A percentile compares a stretch with the other conserved stretches of the same genome.
phyloP scores from a whole-genome alignment of 1,140 invertebrate genomes.

The Drosophila truncata region DNA sequence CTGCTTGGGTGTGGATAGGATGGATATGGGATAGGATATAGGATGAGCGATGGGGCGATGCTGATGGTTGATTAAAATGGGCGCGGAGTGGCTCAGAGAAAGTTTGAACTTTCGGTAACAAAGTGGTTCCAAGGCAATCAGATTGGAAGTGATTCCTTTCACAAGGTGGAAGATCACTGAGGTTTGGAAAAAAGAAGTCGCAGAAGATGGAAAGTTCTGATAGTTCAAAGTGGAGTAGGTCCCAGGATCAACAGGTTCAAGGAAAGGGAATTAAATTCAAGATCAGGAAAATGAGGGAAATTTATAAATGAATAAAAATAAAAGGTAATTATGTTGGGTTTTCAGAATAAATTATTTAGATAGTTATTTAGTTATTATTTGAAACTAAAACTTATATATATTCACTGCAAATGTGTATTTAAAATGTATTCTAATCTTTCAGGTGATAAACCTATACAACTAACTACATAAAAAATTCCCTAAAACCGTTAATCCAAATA shows the following conservation, averaged over 20 bases:
- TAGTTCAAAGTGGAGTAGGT: neutral
- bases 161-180: conserved; percentile 10
- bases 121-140: conserved; percentile 27
- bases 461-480: neutral
- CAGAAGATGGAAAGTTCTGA: conserved; percentile 28
- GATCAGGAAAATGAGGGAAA: neutral
- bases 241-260: conserved; percentile 11
- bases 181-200: neutral
- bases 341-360: too few relatives aligned
- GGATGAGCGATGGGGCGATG: conserved; percentile 26
- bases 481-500: neutral
- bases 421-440: neutral
- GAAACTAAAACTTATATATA: neutral
- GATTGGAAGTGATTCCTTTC: conserved; percentile 25
- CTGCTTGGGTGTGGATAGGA: conserved; percentile 31
- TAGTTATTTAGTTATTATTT: too few relatives aligned
- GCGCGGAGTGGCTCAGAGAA: conserved; percentile 50
- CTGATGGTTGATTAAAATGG: conserved; percentile 38
- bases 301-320: neutral
- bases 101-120: conserved; percentile 56
- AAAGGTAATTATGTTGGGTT: too few relatives aligned
- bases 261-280: too few relatives aligned
- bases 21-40: conserved; percentile 16
- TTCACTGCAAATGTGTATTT: neutral
- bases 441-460: neutral